A percentile compares a stretch with the other conserved stretches of the same genome.
Conservation (phyloP, 2,797 vertebrate species). For the Simalia tracyae region DNA sequence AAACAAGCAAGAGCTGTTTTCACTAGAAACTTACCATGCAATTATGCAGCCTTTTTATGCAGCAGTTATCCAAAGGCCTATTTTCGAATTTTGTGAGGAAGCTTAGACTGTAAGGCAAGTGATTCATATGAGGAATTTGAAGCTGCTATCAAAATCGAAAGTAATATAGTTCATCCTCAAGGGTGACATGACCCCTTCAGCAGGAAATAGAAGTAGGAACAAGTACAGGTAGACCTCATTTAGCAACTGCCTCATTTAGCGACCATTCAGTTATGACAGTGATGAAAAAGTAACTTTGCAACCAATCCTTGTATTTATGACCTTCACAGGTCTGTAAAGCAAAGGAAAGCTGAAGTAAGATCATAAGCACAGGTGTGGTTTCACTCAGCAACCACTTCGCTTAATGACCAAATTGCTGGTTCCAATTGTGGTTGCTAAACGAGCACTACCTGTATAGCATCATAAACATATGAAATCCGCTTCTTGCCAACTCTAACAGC, state of each 20-base stretch:
- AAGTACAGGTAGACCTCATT: neutral
- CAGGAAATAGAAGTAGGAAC: neutral
- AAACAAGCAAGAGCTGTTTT: neutral
- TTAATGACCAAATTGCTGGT: neutral
- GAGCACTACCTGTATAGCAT: neutral
- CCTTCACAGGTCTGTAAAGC: too few relatives aligned
- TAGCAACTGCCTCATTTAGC: neutral
- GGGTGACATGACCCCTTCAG: neutral
- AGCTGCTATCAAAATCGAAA: neutral
- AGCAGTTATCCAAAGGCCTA: neutral
- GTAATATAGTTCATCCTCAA: neutral
- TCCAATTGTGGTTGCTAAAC: neutral
- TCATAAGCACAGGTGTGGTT: neutral
- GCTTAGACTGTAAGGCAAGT: neutral
- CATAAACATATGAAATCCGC: neutral
- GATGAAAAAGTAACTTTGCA: neutral
- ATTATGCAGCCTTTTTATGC: neutral
- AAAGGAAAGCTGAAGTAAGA: neutral
- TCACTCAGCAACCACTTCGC: neutral
- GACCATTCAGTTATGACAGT: neutral
- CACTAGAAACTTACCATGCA: neutral
- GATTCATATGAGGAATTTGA: neutral
- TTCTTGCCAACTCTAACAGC: neutral
- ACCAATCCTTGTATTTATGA: neutral
- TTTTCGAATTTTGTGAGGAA: neutral